A percentile compares a stretch with the other conserved stretches of the same genome.
Conservation (phyloP, 2,113 vertebrate species). For the Onychorhynchus coronatus region DNA sequence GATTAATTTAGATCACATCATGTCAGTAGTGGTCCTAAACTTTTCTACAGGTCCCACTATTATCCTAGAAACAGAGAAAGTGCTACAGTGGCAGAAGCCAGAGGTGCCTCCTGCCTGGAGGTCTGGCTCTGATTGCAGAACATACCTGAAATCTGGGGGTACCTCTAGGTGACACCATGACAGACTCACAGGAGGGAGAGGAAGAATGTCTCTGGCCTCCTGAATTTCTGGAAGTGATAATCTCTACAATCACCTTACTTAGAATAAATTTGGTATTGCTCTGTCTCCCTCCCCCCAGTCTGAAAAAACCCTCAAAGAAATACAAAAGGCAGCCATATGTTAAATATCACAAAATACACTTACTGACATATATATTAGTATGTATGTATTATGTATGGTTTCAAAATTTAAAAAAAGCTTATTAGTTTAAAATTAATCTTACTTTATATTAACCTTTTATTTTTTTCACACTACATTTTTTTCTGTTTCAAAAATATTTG, state of each 20-base stretch:
- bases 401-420: background rate
- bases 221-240: background rate
- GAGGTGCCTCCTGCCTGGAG: background rate
- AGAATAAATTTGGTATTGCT: background rate
- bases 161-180: background rate
- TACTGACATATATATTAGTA: background rate
- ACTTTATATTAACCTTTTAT: background rate
- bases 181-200: background rate
- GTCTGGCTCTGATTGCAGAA: background rate
- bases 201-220: background rate
- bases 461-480: background rate
- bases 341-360: background rate
- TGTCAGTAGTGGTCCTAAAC: constrained; percentile 28
- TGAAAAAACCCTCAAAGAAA: background rate
- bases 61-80: background rate
- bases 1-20: constrained; percentile 28
- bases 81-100: background rate
- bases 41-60: background rate
- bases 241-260: background rate
- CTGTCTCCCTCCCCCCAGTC: background rate
- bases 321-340: background rate
- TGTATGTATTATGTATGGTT: background rate
- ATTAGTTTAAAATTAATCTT: background rate
- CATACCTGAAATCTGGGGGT: background rate
- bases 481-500: background rate